Conservation (phyloP, 1,140 invertebrate genomes). For the Panulirus ornatus region DNA sequence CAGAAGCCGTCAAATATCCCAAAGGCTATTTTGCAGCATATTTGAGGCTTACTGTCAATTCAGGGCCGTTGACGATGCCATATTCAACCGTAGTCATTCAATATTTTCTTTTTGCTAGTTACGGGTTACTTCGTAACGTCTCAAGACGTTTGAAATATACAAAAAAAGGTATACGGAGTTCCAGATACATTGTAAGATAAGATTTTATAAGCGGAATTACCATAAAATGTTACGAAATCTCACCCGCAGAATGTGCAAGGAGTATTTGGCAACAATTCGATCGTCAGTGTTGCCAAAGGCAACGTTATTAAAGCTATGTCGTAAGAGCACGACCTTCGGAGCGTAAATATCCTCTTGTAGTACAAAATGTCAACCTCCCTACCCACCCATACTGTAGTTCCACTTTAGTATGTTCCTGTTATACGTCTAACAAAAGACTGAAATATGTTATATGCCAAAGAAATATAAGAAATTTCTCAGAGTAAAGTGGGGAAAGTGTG, state of each 20-base stretch:
- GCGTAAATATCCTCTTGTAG: background rate
- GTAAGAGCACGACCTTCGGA: background rate
- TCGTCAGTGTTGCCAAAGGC: conserved; percentile 6
- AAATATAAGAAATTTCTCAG: background rate
- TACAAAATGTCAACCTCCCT: background rate
- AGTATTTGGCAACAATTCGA: background rate
- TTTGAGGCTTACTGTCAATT: conserved; percentile 12
- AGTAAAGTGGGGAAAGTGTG: background rate
- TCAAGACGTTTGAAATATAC: too few species aligned
- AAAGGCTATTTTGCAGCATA: conserved; percentile 11
- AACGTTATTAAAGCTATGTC: background rate
- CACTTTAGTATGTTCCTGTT: background rate
- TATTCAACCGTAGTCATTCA: background rate
- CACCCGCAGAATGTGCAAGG: background rate
- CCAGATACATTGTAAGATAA: background rate
- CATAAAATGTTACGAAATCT: background rate
- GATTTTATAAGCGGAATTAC: background rate
- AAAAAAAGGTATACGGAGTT: background rate
- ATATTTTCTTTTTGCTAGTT: background rate
- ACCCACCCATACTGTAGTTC: background rate
- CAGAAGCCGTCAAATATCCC: conserved; percentile 6
- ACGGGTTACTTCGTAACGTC: too few species aligned
- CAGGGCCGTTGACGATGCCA: background rate
- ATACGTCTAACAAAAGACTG: too few species aligned
- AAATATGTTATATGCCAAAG: background rate